Base-by-base conservation (phyloP, 1,140 invertebrate genomes). In the Lanistes nyassanus region DNA sequence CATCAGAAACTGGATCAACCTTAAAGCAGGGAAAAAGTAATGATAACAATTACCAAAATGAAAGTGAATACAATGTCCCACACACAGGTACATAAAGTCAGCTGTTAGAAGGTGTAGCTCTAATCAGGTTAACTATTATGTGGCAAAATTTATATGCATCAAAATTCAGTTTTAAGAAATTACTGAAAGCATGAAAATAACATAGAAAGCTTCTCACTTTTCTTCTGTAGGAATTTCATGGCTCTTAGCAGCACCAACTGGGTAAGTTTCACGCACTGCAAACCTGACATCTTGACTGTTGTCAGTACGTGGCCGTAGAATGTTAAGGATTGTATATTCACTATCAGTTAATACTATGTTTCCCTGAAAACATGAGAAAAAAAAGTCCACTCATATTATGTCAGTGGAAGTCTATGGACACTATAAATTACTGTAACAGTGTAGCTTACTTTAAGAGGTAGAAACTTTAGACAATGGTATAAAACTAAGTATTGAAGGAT, bases 311-410 rank as follows among this genome's bases (percentile, higher is more conserved):
- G 97, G 96, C 66, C 98, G 90, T 2, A 99, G 88, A 55, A 99
- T 94, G 91, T 98, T 97, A 0, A 99, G 90, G 82, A 99, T 99
- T 0, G 92, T 95, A 90, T 95, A 94, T 76, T 98, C 93, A 88
- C 92, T 90, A 91, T 99, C 98, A 31, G 97, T 98, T 0, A 99
- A 90, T 69, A 99, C 92, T 65, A 99, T 94, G 88, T 99, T 99
- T 75, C 98, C 98, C 86, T 90, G 78, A 58, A 80, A 80, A 42
- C 58, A 34, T 36, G 21, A 47, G 42, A 13, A 47, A n/a, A n/a
- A n/a, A n/a, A n/a, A n/a, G n/a, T n/a, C n/a, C n/a, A n/a, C n/a
- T n/a, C n/a, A n/a, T n/a, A n/a, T 13, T 47, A 47, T 47, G 19
- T 47, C 42, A 47, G 5, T n/a, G n/a, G n/a, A 16, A 47, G 42